These are phyloP conservation scores for Tadarida brasiliensis DNA, from an alignment of 2,797 vertebrate genomes.

Conservation along the genomic window DNA sequence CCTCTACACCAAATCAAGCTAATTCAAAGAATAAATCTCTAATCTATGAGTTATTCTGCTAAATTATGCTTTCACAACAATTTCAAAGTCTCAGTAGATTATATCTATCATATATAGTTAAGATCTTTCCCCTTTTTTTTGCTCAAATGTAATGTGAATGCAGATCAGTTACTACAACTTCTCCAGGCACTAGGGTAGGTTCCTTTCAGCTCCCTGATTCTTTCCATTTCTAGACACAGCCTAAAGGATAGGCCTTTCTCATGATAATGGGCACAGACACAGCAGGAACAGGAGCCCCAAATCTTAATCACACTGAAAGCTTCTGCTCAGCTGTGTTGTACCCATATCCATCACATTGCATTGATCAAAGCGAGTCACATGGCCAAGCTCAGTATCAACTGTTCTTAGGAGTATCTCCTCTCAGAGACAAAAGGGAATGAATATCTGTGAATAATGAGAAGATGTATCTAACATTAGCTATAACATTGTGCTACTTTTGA, in stretches of 20 bases:
- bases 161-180: background rate
- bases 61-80: background rate
- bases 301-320: background rate
- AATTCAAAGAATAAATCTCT: background rate
- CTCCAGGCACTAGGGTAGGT: rapidly evolving
- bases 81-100: background rate
- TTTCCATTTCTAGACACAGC: background rate
- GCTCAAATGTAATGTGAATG: background rate
- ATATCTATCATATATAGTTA: background rate
- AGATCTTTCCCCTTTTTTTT: background rate
- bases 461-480: background rate
- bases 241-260: background rate
- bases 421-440: background rate
- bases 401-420: background rate
- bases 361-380: background rate
- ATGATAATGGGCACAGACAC: background rate
- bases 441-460: background rate
- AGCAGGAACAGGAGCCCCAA: background rate
- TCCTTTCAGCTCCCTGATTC: too few species aligned
- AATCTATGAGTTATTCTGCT: background rate
- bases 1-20: background rate
- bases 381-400: too few species aligned
- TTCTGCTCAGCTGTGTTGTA: background rate
- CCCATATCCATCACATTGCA: background rate
- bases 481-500: background rate